Base-by-base conservation (phyloP, 2,797 vertebrate genomes). In the Nannoperca australis region DNA sequence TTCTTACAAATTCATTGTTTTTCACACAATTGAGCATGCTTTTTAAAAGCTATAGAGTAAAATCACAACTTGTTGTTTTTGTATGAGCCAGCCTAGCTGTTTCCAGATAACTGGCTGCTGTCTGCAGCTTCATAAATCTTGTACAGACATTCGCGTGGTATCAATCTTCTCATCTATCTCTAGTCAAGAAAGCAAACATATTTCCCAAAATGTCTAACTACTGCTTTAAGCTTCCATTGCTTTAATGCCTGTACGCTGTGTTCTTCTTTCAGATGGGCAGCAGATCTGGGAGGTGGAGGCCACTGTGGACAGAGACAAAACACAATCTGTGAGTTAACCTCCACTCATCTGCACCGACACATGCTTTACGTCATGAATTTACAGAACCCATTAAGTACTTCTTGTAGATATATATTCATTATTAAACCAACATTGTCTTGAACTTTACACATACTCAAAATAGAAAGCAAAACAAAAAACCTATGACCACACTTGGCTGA, bases 201-300 rank as follows among this genome's bases (percentile, higher is more conserved):
- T 59, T 54, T 40, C n/a, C 7, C 0, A 22, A 40, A 79, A 47
- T 66, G 15, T 55, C 38, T 54, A 65, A 65, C 56, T 10, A 7
- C 15, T 15, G 7, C 15, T 40, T 38, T 4, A 58, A 22, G 49
- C 2, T 24, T 24, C 20, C 24, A 5, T 18, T 50, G 24, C 8
- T 30, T 51, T 76, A 49, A 73, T 27, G 2, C 13, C 20, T 61
- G 2, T 4, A 45, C n/a, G 11, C 22, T 80, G 9, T 32, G 4
- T 47, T 73, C 42, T 84, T 12, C 24, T 85, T 91, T 72, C 78
- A 99, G 98, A 97, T 89, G 98, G 97, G 12, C 94, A 96, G 87
- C 96, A 99, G 70, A 96, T 98, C 88, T 99, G 98, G 98, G 97
- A 99, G 88, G 95, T 96, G 84, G 98, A 98, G 67, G 97, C 98